Evolutionary conservation across 2,797 vertebrate genomes (phyloP).

Genomic region (Numenius phaeopus): DNA sequence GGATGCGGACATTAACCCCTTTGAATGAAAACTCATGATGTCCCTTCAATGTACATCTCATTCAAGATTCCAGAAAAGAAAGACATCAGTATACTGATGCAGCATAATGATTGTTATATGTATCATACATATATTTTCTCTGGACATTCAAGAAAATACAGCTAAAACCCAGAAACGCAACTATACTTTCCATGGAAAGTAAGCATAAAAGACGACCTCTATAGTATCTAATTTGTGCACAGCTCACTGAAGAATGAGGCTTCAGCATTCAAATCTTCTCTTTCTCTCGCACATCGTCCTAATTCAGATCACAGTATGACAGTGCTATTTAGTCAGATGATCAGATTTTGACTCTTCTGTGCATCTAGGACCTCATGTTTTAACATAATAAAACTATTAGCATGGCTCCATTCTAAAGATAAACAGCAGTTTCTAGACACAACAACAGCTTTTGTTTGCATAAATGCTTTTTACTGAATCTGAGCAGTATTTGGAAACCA

Average conservation of each 20-base stretch:
- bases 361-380: not conserved
- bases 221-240: not conserved
- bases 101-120: not conserved
- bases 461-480: conserved; percentile 49
- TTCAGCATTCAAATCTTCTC: not conserved
- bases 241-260: not conserved
- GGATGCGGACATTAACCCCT: not conserved
- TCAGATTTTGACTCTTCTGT: conserved; percentile 8
- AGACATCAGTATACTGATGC: not conserved
- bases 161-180: not conserved
- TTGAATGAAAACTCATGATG: not conserved
- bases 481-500: conserved; percentile 59
- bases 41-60: not conserved
- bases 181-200: not conserved
- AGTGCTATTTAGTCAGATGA: not conserved
- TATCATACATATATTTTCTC: not conserved
- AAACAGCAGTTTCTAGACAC: conserved; percentile 66
- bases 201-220: not conserved
- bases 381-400: conserved; percentile 58
- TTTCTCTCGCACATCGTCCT: not conserved
- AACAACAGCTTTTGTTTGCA: conserved; percentile 56
- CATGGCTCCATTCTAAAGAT: conserved; percentile 57
- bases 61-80: not conserved
- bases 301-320: not conserved
- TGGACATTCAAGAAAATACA: not conserved